These are phyloP conservation scores for Hypanus sabinus DNA, from an alignment of 2,113 vertebrate genomes.

Conservation along the genomic window DNA sequence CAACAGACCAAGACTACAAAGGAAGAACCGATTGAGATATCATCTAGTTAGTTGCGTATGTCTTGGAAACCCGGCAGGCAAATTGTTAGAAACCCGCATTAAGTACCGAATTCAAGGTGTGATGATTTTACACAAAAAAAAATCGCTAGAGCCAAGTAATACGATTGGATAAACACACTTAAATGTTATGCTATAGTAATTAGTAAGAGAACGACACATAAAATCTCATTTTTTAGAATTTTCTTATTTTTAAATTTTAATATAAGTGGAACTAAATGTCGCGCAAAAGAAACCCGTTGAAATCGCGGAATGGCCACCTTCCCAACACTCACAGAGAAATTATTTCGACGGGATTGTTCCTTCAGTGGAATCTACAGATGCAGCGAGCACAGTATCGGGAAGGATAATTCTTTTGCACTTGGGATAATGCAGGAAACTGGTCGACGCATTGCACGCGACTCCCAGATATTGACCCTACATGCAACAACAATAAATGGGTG, in stretches of 20 bases:
- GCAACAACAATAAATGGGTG: conserved; percentile 9
- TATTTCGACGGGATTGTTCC: background rate
- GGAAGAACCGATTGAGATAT: conserved; percentile 11
- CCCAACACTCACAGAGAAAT: background rate
- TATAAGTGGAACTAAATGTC: background rate
- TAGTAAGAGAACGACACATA: background rate
- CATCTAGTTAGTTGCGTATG: background rate
- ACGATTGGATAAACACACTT: background rate
- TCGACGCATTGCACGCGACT: background rate
- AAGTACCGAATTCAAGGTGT: background rate
- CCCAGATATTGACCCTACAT: conserved; percentile 1
- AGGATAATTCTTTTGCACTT: background rate
- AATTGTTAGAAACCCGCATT: background rate
- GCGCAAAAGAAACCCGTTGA: background rate
- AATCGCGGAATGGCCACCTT: background rate
- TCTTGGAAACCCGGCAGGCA: background rate
- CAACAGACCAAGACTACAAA: background rate
- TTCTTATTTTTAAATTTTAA: background rate
- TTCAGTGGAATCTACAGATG: background rate
- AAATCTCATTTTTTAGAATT: background rate
- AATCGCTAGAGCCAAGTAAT: background rate
- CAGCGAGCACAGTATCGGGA: background rate
- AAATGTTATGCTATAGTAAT: background rate
- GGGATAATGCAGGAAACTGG: background rate
- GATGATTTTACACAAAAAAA: background rate